Evolutionary conservation across 1,140 invertebrate genomes (phyloP), one percentile per base, ranked within the genome.

Genomic region (Zaprionus capensis): DNA sequence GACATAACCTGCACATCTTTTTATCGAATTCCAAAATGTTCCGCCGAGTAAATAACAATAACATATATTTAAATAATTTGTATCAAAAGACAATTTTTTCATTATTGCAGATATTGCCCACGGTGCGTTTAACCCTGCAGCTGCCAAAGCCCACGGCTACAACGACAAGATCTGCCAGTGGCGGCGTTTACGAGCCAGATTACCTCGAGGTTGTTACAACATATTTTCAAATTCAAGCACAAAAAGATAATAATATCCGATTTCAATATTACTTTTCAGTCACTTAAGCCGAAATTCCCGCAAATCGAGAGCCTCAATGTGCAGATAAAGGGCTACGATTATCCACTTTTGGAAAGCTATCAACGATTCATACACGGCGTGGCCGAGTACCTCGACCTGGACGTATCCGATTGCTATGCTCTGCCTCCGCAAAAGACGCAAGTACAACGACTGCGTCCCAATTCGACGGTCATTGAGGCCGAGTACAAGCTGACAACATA

Each of bases 301-400:
- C 91, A 96, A n/a, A 96, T 96, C 93, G 94, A 96, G 44, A 93
- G 93, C 22, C 82, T 98, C 17, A 97, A 97, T 93, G 93, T 98
- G 38, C 95, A 96, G 93, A 93, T 98, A 26, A 96, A 94, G 83
- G 95, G 97, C 5, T 97, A 98, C 87, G 96, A 97, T 91, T 98
- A 95, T 93, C 94, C 96, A 12, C 82, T 97, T 11, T 91, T 98
- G 51, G 97, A 98, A 93, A 95, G 93, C 80, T 98, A 95, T 91
- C 97, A 97, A 92, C 95, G 94, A 81, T 96, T 96, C 84, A 93
- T 98, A 57, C 95, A 97, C 81, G 95, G 94, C 82, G 92, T 97
- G 76, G 95, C 96, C 34, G 94, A 95, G 81, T 93, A 94, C 58
- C 94, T 98, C 93, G 95, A 96, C 36, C 92, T 98, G 66, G 95